Base-by-base conservation (phyloP, 1,140 invertebrate genomes). In the Muscidifurax raptorellus region DNA sequence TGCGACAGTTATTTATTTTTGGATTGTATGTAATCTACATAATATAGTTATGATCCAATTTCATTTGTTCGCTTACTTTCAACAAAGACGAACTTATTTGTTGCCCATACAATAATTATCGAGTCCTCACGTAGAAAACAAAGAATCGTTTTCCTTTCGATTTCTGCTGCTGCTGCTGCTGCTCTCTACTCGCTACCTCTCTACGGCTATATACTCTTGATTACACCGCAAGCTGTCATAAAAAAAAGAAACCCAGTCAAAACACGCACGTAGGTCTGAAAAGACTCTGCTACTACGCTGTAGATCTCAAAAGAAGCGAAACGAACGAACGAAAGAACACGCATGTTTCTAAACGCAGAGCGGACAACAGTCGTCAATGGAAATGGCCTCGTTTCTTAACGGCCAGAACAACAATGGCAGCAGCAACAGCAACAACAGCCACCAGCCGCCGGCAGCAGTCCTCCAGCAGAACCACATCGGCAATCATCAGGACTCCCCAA, bases 321-420 rank as follows among this genome's bases (percentile, higher is more conserved):
- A 91, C 80, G 85, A 86, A 85, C 84, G 84, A 85, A 86, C 80
- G 85, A 86, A 86, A 79, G 92, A 92, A 93, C 90, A 92, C 90
- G 90, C 91, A 93, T 93, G 90, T 93, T 93, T 93, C 91, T 93
- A 89, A 93, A 93, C 81, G 81, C 91, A 93, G 92, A 93, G 90
- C 91, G 92, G 91, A 88, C 91, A 91, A 88, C 91, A 93, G 83
- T 89, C 92, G 78, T 89, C 91, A 88, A 95, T 95, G 92, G 94
- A 95, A 93, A 94, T 95, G 93, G 94, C 94, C 64, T 94, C 93
- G 87, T 94, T 94, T 92, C 92, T 94, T 87, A 93, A 94, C 87
- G 93, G 94, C 67, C 94, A 94, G 88, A 94, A 94, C 92, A 94
- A 95, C 93, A 94, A 94, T 89, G 92, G 92, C 86, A 93, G 90